Conservation (phyloP, 2,888 invertebrate genomes). For the Hipparchia sbordonii region DNA sequence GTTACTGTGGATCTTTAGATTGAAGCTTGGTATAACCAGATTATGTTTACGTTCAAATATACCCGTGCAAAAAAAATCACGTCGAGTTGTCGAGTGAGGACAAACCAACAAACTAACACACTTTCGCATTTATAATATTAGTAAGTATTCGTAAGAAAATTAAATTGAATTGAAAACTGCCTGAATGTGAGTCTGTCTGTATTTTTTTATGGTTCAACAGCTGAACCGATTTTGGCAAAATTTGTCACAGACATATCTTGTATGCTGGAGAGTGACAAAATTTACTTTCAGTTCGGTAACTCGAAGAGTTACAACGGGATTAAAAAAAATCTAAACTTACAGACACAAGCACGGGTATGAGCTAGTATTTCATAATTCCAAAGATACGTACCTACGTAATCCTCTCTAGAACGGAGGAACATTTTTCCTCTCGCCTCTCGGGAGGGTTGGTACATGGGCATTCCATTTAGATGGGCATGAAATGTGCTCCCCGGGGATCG, state of each 20-base stretch:
- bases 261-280: not conserved
- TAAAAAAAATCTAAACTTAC: not conserved
- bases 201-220: no score
- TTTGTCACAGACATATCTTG: not conserved
- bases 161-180: no score
- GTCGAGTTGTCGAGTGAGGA: no score
- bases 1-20: no score
- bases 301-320: not conserved
- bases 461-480: slow-evolving; percentile 49
- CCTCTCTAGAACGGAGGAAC: slow-evolving; percentile 28
- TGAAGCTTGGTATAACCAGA: no score
- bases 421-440: slow-evolving; percentile 37
- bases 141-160: no score
- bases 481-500: slow-evolving; percentile 42
- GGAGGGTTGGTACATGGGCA: slow-evolving; percentile 44
- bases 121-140: no score
- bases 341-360: not conserved
- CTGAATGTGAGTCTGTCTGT: no score
- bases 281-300: not conserved
- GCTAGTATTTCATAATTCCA: slow-evolving; percentile 18
- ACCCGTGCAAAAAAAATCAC: no score
- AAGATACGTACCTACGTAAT: slow-evolving; percentile 28
- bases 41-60: no score
- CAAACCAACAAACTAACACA: no score
- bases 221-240: not conserved